Evolutionary conservation across 2,797 vertebrate species (phyloP).

Genomic region (Sebastes matsubarae): DNA sequence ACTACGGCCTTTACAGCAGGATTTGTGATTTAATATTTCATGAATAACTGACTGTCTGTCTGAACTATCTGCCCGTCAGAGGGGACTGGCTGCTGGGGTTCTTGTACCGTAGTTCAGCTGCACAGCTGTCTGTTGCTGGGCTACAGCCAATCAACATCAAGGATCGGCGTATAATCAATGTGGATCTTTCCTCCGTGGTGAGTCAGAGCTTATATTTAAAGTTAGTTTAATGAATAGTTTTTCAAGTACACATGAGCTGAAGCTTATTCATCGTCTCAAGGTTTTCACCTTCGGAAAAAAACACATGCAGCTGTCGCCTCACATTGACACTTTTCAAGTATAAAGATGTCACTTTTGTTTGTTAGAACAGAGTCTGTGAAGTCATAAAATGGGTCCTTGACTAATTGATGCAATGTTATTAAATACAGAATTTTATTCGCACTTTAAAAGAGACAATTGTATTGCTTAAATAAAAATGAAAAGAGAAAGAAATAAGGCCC

Average conservation of each 20-base stretch:
- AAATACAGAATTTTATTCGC: constrained; percentile 22
- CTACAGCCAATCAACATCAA: constrained; percentile 90
- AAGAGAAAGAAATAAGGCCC: constrained; percentile 38
- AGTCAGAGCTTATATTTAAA: constrained; percentile 65
- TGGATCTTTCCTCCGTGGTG: constrained; percentile 95
- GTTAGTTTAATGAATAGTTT: background rate
- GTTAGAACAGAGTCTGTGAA: background rate
- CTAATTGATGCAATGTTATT: background rate
- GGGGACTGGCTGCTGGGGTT: constrained; percentile 96
- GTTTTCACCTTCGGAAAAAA: background rate
- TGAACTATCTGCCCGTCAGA: constrained; percentile 71
- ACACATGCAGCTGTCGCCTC: background rate
- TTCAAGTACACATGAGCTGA: background rate
- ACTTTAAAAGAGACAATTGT: constrained; percentile 19
- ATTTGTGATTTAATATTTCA: background rate
- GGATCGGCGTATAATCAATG: constrained; percentile 90
- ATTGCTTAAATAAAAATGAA: background rate
- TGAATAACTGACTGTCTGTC: constrained; percentile 1
- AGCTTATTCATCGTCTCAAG: background rate
- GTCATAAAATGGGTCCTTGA: background rate
- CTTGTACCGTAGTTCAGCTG: constrained; percentile 93
- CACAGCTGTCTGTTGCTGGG: constrained; percentile 90
- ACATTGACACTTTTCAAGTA: background rate
- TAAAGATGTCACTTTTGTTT: background rate
- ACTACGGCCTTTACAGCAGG: background rate